A percentile compares a stretch with the other conserved stretches of the same genome.
phyloP scores from a whole-genome alignment of 92 coral and sea anemone species.

The Bergia sp. region DNA sequence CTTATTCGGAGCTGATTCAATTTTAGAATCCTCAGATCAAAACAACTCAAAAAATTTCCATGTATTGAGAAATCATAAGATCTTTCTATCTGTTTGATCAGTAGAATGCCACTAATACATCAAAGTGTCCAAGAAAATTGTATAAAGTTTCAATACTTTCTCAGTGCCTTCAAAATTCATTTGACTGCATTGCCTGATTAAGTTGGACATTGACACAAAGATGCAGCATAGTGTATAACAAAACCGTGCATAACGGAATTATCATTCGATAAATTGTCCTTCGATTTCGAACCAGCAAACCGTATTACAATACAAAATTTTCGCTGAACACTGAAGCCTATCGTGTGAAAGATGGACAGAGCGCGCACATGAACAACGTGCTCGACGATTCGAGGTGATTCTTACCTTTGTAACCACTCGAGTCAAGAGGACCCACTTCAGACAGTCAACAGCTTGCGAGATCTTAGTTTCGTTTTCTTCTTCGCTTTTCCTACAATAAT shows the following conservation, averaged over 20 bases:
- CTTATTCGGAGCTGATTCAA: not conserved
- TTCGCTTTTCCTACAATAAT: slow-evolving; percentile 25
- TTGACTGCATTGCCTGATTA: not conserved
- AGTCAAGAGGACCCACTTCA: slow-evolving; percentile 32
- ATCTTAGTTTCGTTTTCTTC: slow-evolving; percentile 21
- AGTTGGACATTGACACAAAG: not conserved
- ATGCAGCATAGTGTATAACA: not conserved
- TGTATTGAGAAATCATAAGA: too few species aligned
- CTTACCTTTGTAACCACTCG: slow-evolving; percentile 3
- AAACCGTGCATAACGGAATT: not conserved
- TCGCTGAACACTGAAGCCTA: not conserved
- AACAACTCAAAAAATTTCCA: not conserved
- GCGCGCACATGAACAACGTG: not conserved
- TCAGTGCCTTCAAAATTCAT: not conserved
- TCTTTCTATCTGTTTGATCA: not conserved
- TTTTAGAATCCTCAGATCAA: not conserved
- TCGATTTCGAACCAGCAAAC: not conserved
- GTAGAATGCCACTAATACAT: not conserved
- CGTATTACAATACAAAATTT: not conserved
- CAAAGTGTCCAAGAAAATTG: not conserved
- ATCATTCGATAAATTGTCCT: not conserved
- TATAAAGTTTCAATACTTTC: not conserved
- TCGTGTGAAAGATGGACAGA: not conserved
- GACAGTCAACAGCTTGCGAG: slow-evolving; percentile 26
- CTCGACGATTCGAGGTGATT: too few species aligned